Conservation (phyloP, 2,113 vertebrate genomes). For the Ancistrus triradiatus region DNA sequence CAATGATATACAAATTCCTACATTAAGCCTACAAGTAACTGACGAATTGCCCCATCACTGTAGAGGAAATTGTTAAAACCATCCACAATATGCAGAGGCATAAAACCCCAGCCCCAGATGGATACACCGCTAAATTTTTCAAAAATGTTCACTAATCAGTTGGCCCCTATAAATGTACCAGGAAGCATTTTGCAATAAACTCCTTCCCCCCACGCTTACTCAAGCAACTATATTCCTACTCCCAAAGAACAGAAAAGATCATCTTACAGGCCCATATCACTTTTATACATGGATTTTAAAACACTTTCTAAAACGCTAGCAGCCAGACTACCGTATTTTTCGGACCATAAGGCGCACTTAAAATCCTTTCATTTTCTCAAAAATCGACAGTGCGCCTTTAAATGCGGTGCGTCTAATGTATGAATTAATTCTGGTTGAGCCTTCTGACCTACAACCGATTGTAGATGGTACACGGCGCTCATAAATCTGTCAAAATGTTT, state of each 20-base stretch:
- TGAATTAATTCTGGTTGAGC: no score
- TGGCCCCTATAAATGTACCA: background rate
- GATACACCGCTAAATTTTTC: background rate
- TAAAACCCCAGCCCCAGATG: background rate
- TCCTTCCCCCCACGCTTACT: background rate
- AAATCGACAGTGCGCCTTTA: no score
- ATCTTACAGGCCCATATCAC: no score
- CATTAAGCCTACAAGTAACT: background rate
- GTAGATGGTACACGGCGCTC: no score
- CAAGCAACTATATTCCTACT: no score
- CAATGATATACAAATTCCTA: background rate
- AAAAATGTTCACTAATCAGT: background rate
- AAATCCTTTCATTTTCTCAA: no score
- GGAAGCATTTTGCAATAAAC: background rate
- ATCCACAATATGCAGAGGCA: background rate
- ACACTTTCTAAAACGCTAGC: background rate
- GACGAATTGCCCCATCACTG: background rate
- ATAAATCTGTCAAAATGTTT: no score
- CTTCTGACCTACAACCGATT: no score
- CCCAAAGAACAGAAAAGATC: no score
- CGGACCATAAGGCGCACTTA: no score
- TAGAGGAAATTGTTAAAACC: background rate
- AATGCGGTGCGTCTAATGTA: no score
- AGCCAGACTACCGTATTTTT: no score
- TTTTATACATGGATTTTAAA: background rate